Evolutionary conservation across 2,113 vertebrate genomes (phyloP), one percentile per base, ranked within the genome.

Genomic region (Pyrgilauda ruficollis): DNA sequence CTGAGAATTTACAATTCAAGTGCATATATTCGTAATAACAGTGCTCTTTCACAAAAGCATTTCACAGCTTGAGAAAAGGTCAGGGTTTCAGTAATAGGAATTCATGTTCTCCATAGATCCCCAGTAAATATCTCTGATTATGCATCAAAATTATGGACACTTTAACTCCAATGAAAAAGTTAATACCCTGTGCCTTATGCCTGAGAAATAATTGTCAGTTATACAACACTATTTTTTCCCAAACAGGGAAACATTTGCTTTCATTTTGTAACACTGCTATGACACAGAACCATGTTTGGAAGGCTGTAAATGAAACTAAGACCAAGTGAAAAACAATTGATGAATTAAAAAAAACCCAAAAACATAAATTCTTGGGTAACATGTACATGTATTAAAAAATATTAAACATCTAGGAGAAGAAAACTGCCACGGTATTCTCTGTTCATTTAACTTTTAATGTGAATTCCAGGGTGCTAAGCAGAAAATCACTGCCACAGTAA

Each of bases 1-100:
- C 86, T 41, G n/a, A 94, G 91, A 95, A 73, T 7, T 95, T 84
- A 80, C 59, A 80, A 87, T 90, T 90, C 83, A 68, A 82, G 79
- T 22, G 31, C 7, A 2, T 68, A 41, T 88, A 77, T 56, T 79
- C 72, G 37, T 92, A 90, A 89, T 90, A 96, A 86, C 62, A 73
- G 35, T 49, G 56, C 69, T 94, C 80, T 80, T 96, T 92, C 59
- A 73, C 22, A 55, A 39, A 86, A 90, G 31, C 11, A n/a, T 80
- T 88, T 86, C 76, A 89, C 84, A 94, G 93, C 76, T 92, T 80
- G 86, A 90, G 59, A 83, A 86, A 76, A 69, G 72, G 26, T 28
- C 15, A 26, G 53, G n/a, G 28, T 86, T 96, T 80, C 59, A 80
- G 31, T 93, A 63, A 69, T 3, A 80, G 31, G 49, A 95, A 90